Evolutionary conservation across 37 sponge, comb jelly and placozoan genomes (phyloP).

Genomic region (Ephydatia muelleri): DNA sequence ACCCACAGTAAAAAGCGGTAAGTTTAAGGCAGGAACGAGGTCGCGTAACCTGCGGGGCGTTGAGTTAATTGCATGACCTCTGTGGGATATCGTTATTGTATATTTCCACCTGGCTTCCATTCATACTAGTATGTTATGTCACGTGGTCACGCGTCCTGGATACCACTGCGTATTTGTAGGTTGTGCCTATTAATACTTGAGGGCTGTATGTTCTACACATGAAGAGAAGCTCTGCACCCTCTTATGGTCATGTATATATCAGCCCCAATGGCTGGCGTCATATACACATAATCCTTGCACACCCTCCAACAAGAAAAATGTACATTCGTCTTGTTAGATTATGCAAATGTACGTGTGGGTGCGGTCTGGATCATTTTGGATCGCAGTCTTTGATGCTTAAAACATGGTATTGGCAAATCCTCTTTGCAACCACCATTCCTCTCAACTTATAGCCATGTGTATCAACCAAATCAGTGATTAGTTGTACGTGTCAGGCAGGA

Average conservation of each 20-base stretch:
- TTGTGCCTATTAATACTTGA: background rate
- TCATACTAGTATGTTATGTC: background rate
- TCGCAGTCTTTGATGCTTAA: too few relatives aligned
- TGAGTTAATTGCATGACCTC: background rate
- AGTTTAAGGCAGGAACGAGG: slow-evolving; percentile 75
- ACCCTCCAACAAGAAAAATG: too few relatives aligned
- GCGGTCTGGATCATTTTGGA: background rate
- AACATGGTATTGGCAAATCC: too few relatives aligned
- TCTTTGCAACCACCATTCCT: too few relatives aligned
- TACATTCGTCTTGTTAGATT: background rate
- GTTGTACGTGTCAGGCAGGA: too few relatives aligned
- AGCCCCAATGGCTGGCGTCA: background rate
- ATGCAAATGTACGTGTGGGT: background rate
- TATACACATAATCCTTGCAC: too few relatives aligned
- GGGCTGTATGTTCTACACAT: background rate
- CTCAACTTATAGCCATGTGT: too few relatives aligned
- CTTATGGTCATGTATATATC: background rate
- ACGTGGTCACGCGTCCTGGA: too few relatives aligned
- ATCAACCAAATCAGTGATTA: too few relatives aligned
- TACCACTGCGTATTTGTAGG: background rate
- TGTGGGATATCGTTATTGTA: background rate
- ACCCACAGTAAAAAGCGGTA: too few relatives aligned
- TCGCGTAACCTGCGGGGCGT: background rate
- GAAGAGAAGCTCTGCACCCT: background rate
- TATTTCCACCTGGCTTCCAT: too few relatives aligned